Evolutionary conservation across 2,797 vertebrate species (phyloP).

Genomic region (Pagetopsis macropterus): DNA sequence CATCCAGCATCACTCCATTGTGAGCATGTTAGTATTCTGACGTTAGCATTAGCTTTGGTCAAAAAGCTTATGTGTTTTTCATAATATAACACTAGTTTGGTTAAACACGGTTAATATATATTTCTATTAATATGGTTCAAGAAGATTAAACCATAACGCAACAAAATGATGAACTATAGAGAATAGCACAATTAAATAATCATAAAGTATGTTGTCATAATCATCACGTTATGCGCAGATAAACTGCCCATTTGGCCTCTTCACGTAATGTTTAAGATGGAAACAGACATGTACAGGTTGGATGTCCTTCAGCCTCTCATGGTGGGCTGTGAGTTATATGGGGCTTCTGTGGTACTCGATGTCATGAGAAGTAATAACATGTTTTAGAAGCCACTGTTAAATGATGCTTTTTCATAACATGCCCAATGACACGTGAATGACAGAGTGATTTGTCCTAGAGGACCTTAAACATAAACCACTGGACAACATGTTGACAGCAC

Average conservation of each 20-base stretch:
- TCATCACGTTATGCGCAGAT: background rate
- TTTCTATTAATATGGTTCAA: too few relatives aligned
- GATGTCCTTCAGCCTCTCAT: constrained; percentile 40
- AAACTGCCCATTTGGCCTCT: constrained; percentile 1
- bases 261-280: background rate
- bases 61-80: background rate
- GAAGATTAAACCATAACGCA: background rate
- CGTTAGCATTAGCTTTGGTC: too few relatives aligned
- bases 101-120: too few relatives aligned
- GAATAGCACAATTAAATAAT: background rate
- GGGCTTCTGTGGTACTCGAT: constrained; percentile 19
- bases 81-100: too few relatives aligned
- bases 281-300: background rate
- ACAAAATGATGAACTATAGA: background rate
- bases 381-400: constrained; percentile 61
- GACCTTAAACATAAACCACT: constrained; percentile 25
- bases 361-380: constrained; percentile 57
- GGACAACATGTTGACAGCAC: constrained; percentile 31
- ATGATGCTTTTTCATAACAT: constrained; percentile 44
- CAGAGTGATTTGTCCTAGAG: constrained; percentile 45
- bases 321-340: constrained; percentile 44
- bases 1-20: too few relatives aligned
- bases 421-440: constrained; percentile 61
- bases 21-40: too few relatives aligned
- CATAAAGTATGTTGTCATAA: background rate